phyloP scores from a whole-genome alignment of 2,797 vertebrate genomes.

The Acanthiza pusilla region DNA sequence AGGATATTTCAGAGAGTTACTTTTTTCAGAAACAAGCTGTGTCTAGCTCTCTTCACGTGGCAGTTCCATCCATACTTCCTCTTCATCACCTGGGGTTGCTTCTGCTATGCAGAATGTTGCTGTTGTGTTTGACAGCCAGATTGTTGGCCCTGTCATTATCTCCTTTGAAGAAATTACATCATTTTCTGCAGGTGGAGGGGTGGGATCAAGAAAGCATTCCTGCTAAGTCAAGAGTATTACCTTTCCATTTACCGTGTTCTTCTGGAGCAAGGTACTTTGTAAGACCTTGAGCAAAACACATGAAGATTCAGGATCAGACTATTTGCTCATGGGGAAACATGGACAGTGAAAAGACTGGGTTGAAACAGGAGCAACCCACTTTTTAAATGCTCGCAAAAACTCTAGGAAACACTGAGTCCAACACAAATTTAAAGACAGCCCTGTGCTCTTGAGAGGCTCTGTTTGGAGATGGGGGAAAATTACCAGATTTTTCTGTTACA shows the following conservation, averaged over 20 bases:
- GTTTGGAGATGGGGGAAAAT: neutral
- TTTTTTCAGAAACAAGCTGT: neutral
- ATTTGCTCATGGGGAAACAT: neutral
- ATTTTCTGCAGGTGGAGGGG: neutral
- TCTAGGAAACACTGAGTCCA: neutral
- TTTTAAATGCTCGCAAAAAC: neutral
- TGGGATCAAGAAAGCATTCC: neutral
- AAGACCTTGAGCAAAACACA: neutral
- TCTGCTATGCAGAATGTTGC: neutral
- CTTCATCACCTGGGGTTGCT: neutral
- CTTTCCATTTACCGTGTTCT: neutral
- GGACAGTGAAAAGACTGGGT: neutral
- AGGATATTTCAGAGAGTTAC: neutral
- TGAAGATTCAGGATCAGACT: neutral
- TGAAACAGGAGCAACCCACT: neutral
- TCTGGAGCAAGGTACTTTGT: neutral
- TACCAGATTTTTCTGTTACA: neutral
- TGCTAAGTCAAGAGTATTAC: neutral
- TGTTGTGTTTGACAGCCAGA: neutral
- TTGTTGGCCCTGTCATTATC: neutral
- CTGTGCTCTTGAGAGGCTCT: neutral
- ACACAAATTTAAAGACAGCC: neutral
- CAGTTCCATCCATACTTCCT: neutral
- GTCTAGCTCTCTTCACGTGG: neutral
- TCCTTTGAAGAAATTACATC: neutral